Conservation (phyloP, 2,113 vertebrate genomes). For the Pseudopipra pipra region DNA sequence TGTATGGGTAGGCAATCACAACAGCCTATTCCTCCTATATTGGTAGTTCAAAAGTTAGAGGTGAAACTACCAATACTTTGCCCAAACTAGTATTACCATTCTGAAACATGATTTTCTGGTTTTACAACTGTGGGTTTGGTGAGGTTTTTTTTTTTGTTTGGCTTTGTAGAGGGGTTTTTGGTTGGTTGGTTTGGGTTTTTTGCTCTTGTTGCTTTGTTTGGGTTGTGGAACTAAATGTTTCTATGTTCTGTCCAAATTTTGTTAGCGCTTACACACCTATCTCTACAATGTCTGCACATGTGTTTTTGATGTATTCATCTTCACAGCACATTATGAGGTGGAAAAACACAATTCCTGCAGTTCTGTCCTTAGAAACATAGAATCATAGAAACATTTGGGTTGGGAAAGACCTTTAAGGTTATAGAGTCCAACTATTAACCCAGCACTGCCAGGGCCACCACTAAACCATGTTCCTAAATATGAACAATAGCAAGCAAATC, state of each 20-base stretch:
- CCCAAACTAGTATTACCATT: not conserved
- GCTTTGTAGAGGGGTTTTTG: not conserved
- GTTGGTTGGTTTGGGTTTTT: not conserved
- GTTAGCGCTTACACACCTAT: not conserved
- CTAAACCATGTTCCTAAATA: not conserved
- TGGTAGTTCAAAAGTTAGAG: not conserved
- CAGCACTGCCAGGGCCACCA: not conserved
- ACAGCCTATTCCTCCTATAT: not conserved
- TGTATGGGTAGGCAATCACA: not conserved
- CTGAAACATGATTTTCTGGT: not conserved
- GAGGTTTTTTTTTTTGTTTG: not conserved
- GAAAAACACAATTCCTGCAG: not conserved
- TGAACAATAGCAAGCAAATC: not conserved
- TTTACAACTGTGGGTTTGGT: not conserved
- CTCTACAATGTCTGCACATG: rapidly evolving
- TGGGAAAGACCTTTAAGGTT: not conserved
- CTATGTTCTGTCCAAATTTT: not conserved
- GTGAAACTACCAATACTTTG: not conserved
- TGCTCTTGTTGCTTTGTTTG: not conserved
- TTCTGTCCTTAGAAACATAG: not conserved
- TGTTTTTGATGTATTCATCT: not conserved
- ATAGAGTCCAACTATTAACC: not conserved
- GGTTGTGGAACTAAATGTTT: not conserved
- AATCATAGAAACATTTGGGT: not conserved
- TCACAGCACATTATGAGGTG: not conserved